Evolutionary conservation across 2,888 invertebrate genomes (phyloP).

Genomic region (Dynastes hyllus): DNA sequence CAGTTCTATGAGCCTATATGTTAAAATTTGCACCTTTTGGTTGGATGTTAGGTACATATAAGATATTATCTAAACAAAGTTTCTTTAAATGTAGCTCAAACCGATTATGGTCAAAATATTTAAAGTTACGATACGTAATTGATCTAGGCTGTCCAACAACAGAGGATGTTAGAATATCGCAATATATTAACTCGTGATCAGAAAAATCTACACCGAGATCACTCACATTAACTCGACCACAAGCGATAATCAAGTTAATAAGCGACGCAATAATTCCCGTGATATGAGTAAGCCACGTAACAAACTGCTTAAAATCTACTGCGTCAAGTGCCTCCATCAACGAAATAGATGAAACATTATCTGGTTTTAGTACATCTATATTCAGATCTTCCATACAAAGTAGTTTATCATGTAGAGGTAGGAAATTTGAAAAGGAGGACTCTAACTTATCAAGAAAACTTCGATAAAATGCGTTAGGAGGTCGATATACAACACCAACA

Average conservation of each 20-base stretch:
- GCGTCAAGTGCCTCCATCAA: not conserved
- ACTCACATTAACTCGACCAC: not conserved
- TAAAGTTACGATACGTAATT: not conserved
- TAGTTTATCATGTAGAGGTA: not conserved
- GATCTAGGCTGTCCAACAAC: not conserved
- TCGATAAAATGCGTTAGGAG: not conserved
- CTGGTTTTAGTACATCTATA: conserved; percentile 14
- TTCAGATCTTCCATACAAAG: conserved; percentile 27
- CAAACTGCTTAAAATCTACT: not conserved
- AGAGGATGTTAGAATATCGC: not conserved
- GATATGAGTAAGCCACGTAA: not conserved
- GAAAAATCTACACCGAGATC: not conserved
- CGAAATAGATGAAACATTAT: not conserved
- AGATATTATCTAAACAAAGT: too few relatives aligned
- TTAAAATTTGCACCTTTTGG: too few relatives aligned
- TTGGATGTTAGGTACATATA: too few relatives aligned
- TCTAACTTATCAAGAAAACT: conserved; percentile 30
- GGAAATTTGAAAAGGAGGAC: not conserved
- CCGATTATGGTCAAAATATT: not conserved
- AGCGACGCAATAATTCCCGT: not conserved
- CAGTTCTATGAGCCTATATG: too few relatives aligned
- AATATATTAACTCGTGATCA: not conserved
- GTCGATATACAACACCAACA: conserved; percentile 22
- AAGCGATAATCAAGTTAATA: not conserved
- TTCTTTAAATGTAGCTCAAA: not conserved